Evolutionary conservation across 2,797 vertebrate species (phyloP).

Genomic region (Valencia hispanica): DNA sequence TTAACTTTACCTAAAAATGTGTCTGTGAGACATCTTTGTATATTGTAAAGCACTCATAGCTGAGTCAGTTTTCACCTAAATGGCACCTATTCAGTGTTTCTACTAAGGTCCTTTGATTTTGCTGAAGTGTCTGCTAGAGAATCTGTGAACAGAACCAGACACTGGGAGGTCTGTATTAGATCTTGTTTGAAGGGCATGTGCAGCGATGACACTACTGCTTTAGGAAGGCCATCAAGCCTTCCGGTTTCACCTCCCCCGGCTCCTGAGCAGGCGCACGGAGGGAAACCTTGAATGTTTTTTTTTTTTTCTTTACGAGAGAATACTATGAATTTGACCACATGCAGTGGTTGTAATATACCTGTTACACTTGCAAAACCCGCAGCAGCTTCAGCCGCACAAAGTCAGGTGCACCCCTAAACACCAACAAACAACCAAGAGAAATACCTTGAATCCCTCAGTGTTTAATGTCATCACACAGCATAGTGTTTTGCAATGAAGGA

Average conservation of each 20-base stretch:
- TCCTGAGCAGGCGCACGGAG: background rate
- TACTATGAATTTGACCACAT: constrained; percentile 74
- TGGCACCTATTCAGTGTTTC: constrained; percentile 66
- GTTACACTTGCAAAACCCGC: constrained; percentile 67
- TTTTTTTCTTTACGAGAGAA: constrained; percentile 72
- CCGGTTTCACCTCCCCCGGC: constrained; percentile 21
- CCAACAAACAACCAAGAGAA: constrained; percentile 33
- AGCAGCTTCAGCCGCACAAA: constrained; percentile 16
- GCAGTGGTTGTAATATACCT: constrained; percentile 72
- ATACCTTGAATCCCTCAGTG: constrained; percentile 34
- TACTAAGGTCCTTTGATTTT: constrained; percentile 56
- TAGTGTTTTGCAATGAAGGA: constrained; percentile 44
- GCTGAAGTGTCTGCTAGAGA: constrained; percentile 59
- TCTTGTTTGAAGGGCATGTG: constrained; percentile 27
- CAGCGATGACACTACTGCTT: constrained; percentile 69
- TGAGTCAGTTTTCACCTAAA: constrained; percentile 51
- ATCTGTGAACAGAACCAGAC: constrained; percentile 62
- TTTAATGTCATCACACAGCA: constrained; percentile 43
- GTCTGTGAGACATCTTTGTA: constrained; percentile 75
- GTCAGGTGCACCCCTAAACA: constrained; percentile 33
- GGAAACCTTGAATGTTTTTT: constrained; percentile 45
- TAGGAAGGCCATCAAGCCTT: constrained; percentile 29
- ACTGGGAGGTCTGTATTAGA: constrained; percentile 65
- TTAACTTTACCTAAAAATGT: constrained; percentile 73
- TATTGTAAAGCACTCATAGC: constrained; percentile 78